A percentile compares a stretch with the other conserved stretches of the same genome.
Conservation (phyloP, 2,888 invertebrate species). For the Parnassius orleans region DNA sequence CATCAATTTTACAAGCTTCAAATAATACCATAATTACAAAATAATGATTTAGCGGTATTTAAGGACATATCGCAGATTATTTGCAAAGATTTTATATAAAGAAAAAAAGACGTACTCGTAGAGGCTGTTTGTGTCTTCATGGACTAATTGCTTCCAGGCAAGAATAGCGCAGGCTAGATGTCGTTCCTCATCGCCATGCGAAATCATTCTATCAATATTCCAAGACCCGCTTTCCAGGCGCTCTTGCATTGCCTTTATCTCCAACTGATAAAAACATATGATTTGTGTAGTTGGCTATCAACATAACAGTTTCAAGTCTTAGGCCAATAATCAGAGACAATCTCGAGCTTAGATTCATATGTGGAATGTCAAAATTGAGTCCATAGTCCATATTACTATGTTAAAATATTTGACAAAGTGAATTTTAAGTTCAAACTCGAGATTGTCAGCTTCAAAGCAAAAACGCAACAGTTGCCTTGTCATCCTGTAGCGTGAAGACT, state of each 20-base stretch:
- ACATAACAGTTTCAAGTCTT: too few relatives aligned
- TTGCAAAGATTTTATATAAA: neutral
- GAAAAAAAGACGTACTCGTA: conserved; percentile 44
- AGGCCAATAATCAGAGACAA: too few relatives aligned
- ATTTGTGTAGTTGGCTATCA: too few relatives aligned
- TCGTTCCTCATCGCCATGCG: conserved; percentile 48
- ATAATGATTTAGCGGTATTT: conserved; percentile 3
- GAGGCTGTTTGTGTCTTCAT: conserved; percentile 53
- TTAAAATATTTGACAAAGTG: too few relatives aligned
- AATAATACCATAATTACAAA: conserved; percentile 26
- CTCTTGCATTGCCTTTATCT: conserved; percentile 43
- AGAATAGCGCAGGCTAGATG: conserved; percentile 63
- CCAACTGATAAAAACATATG: conserved; percentile 34
- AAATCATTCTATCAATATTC: conserved; percentile 37
- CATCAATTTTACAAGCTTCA: conserved; percentile 37
- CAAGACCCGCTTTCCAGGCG: conserved; percentile 41
- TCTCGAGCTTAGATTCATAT: too few relatives aligned
- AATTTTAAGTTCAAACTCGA: too few relatives aligned
- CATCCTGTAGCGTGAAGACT: too few relatives aligned
- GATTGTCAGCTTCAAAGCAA: too few relatives aligned
- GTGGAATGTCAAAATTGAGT: too few relatives aligned
- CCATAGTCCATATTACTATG: too few relatives aligned
- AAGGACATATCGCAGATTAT: neutral
- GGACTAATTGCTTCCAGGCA: conserved; percentile 70
- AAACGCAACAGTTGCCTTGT: too few relatives aligned